Conservation (phyloP, 2,797 vertebrate genomes). For the Merluccius polli region DNA sequence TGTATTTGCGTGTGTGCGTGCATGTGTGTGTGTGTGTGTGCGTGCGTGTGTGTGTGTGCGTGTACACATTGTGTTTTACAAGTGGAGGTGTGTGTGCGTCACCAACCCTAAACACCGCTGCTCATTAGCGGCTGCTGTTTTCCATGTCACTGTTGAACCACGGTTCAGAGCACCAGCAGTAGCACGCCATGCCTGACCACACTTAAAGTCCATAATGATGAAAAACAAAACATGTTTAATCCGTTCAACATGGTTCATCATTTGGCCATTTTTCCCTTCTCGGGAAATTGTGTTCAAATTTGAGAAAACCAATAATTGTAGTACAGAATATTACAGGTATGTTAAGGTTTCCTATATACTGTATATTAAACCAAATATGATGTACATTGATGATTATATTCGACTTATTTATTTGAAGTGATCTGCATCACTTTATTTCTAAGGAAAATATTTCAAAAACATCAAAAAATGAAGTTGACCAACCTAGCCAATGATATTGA, state of each 20-base stretch:
- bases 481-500: slow-evolving; percentile 14
- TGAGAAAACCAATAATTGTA: no score
- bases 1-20: slow-evolving; percentile 18
- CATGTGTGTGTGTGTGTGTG: slow-evolving; percentile 14
- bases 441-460: background rate
- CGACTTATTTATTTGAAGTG: no score
- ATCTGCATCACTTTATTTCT: no score
- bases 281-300: no score
- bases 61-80: slow-evolving; percentile 32
- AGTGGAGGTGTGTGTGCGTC: slow-evolving; percentile 13
- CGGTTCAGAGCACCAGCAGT: slow-evolving; percentile 48
- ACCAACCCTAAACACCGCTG: slow-evolving; percentile 43
- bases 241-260: background rate
- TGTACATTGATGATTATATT: no score
- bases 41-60: slow-evolving; percentile 23
- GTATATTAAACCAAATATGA: no score
- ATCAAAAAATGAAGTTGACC: background rate
- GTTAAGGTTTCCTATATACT: no score
- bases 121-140: slow-evolving; percentile 62
- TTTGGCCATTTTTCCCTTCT: no score
- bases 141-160: slow-evolving; percentile 38
- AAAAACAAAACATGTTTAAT: slow-evolving; percentile 19
- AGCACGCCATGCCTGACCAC: slow-evolving; percentile 27
- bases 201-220: slow-evolving; percentile 40
- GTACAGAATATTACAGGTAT: no score